Percentiles rank a stretch among this genome's conserved stretches.
Conservation (phyloP, 2,797 vertebrate genomes). For the Synanceia verrucosa region DNA sequence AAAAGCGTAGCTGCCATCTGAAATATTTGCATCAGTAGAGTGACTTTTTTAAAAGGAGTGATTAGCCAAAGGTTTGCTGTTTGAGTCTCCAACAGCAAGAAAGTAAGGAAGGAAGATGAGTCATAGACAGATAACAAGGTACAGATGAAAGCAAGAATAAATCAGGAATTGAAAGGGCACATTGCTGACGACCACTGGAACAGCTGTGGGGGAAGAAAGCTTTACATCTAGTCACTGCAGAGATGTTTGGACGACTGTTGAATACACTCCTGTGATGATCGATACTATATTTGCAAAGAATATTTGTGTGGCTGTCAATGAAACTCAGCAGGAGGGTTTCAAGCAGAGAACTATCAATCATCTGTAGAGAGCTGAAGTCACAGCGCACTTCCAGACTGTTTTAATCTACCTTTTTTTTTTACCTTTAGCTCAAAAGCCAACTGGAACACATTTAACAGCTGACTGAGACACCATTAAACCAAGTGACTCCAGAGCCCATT, state of each 20-base stretch:
- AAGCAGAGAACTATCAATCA: conserved; percentile 6
- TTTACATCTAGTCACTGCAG: conserved; percentile 2
- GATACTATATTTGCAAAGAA: neutral
- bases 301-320: conserved; percentile 1
- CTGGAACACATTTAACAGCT: conserved; percentile 29
- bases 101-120: conserved; percentile 31
- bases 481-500: conserved; percentile 27
- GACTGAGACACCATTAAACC: conserved; percentile 26
- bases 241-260: neutral
- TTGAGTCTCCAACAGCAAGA: conserved; percentile 1
- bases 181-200: conserved; percentile 17
- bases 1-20: neutral
- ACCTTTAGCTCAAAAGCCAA: neutral
- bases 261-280: neutral
- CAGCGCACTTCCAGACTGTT: neutral
- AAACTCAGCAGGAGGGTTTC: conserved; percentile 4
- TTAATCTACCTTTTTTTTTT: neutral
- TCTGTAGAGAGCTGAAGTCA: neutral
- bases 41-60: neutral
- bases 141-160: conserved; percentile 7
- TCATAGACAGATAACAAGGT: conserved; percentile 33
- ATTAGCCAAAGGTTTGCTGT: conserved; percentile 8
- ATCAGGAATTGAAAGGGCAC: conserved; percentile 20
- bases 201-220: conserved; percentile 20
- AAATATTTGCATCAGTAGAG: conserved; percentile 9